Percentiles rank a stretch among this genome's conserved stretches.
These are phyloP conservation scores for Drosophila baimaii DNA, from an alignment of 1,140 invertebrate genomes.

Conservation along the genomic window DNA sequence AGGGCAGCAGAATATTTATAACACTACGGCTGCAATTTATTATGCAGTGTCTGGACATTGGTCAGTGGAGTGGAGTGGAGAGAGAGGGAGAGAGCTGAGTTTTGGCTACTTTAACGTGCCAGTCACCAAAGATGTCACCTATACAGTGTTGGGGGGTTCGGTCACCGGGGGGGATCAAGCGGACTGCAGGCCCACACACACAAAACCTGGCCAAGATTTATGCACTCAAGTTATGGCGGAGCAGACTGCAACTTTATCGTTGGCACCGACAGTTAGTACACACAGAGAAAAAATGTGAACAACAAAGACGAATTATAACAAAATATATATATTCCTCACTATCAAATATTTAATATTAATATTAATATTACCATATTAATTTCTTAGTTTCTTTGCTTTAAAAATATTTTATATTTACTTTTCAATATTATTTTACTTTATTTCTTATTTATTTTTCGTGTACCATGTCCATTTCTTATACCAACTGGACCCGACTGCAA, in stretches of 20 bases:
- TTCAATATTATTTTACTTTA: neutral
- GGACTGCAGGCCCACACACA: slow-evolving; percentile 1
- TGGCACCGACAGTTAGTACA: slow-evolving; percentile 29
- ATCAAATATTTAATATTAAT: too few relatives aligned
- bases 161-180: neutral
- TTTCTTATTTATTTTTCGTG: neutral
- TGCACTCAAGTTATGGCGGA: slow-evolving; percentile 75
- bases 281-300: neutral
- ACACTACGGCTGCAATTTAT: slow-evolving; percentile 78
- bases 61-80: slow-evolving; percentile 18
- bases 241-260: slow-evolving; percentile 78
- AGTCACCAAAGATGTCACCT: slow-evolving; percentile 80
- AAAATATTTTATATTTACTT: neutral
- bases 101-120: slow-evolving; percentile 55
- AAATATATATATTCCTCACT: neutral
- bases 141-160: slow-evolving; percentile 10
- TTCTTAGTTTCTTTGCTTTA: too few relatives aligned
- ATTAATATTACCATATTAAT: too few relatives aligned
- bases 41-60: slow-evolving; percentile 71
- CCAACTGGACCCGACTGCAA: slow-evolving; percentile 34
- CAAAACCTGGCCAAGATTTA: slow-evolving; percentile 69
- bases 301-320: neutral
- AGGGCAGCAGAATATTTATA: slow-evolving; percentile 69
- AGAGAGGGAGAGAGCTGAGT: too few relatives aligned
- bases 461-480: slow-evolving; percentile 8